phyloP scores from a whole-genome alignment of 2,797 vertebrate species.

The Hemibagrus guttatus region DNA sequence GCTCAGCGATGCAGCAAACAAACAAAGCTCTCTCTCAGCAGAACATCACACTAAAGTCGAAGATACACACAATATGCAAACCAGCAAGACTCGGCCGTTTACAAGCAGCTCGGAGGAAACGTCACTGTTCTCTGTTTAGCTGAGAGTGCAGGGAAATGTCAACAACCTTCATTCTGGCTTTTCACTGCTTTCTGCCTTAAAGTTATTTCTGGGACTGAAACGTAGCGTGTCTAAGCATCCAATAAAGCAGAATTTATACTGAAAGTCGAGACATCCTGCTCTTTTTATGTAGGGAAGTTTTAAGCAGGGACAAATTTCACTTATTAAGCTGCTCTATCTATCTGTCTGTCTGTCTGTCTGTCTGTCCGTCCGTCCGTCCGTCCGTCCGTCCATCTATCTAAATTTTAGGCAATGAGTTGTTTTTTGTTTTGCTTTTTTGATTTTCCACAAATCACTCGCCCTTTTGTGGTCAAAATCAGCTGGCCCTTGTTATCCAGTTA shows the following conservation, averaged over 20 bases:
- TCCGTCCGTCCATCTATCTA: too few relatives aligned
- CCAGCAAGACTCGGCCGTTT: background rate
- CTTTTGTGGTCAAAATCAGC: background rate
- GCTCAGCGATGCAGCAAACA: slow-evolving; percentile 9
- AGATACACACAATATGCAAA: background rate
- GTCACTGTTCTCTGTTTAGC: background rate
- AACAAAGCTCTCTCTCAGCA: slow-evolving; percentile 32
- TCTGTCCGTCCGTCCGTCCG: too few relatives aligned
- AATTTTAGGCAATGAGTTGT: too few relatives aligned
- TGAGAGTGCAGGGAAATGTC: background rate
- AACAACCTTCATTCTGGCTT: background rate
- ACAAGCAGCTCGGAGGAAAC: background rate
- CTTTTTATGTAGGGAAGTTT: background rate
- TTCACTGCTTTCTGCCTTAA: background rate
- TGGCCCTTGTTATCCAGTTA: background rate
- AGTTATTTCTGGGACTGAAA: background rate
- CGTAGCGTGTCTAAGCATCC: background rate
- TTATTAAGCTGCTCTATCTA: too few relatives aligned
- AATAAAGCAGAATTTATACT: background rate
- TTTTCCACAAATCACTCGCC: background rate
- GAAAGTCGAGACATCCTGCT: background rate
- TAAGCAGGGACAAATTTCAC: too few relatives aligned
- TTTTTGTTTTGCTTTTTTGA: too few relatives aligned
- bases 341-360: too few relatives aligned
- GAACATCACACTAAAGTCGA: background rate